Evolutionary conservation across 2,113 vertebrate genomes (phyloP), one percentile per base, ranked within the genome.

Genomic region (Acrocephalus arundinaceus): DNA sequence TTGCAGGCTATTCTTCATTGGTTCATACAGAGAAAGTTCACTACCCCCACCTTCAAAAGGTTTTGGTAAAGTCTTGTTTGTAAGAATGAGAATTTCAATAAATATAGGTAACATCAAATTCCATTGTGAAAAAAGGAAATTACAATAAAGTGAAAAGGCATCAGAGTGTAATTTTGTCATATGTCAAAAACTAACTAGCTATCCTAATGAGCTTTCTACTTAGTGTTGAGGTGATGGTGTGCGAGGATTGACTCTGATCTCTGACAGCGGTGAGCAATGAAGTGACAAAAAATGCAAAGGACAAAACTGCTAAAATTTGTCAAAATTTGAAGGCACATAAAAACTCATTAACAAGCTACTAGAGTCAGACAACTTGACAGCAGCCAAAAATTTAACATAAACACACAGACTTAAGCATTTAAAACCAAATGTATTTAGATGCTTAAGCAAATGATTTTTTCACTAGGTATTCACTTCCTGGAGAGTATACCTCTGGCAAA

Each of bases 151-250:
- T 73, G 15, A 35, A 89, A 83, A 85, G 46, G 59, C 54, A 91
- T 70, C 59, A 62, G 55, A 85, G 28, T 30, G 31, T 30, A 76
- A 76, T 76, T 83, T 54, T 61, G 58, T 93, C 76, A 46, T 35
- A 87, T 74, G 63, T 94, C 79, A 92, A 90, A 75, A 94, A 85
- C 51, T 88, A 95, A 95, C 80, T 93, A 93, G 48, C 31, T 92
- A 77, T 52, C 39, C 43, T 83, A 92, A 88, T 65, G 30, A 88
- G 85, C 54, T 73, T 59, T 87, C 62, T 80, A 92, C 30, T 96
- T 76, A 89, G 52, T 48, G 30, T 63, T 81, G 90, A 95, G 63
- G 59, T 91, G 75, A 93, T 28, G 21, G 37, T 41, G 59, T 41
- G 59, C 6, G 6, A 62, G 35, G 25, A 19, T 39, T 62, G 35